Evolutionary conservation across 2,797 vertebrate genomes (phyloP), one percentile per base, ranked within the genome.

Genomic region (Balearica regulorum): DNA sequence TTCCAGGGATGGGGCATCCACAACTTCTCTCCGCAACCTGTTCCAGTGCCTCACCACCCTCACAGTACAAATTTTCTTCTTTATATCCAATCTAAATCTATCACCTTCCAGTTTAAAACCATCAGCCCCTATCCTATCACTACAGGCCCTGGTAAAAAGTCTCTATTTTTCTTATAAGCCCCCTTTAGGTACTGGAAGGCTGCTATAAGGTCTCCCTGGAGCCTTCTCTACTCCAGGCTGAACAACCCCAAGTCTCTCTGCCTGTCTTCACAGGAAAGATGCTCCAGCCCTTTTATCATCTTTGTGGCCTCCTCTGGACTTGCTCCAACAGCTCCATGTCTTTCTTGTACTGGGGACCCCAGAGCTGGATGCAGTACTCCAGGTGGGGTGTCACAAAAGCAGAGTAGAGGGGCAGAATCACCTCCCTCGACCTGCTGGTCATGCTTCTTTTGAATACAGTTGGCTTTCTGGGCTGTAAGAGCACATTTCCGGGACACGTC

Each of bases 381-480:
- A 81, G 11, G n/a, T 43, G 3, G 31, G 9, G 21, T 33, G 48
- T 75, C 29, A 80, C 2, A 5, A 76, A 53, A 76, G 13, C 17
- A 9, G 20, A 89, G 22, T 0, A 75, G 19, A 64, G 8, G 1
- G 16, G 25, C 8, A 89, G 13, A 77, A 87, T 64, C 25, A 7
- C 6, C 33, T 70, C 53, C 65, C 33, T 58, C 1, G 1, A 70
- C 43, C 29, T 44, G 55, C 37, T 80, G 35, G 17, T 9, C 35
- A 51, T 0, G 0, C 5, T 68, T 2, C 16, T 78, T 66, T 22
- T n/a, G 43, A 31, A 54, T 8, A 28, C 0, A 0, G 16, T 0
- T 46, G 33, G 35, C 11, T 13, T 75, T 39, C 33, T 5, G 61
- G 18, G 43, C 48, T 84, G 25, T 2, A 3, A 92, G 29, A 0